phyloP scores from a whole-genome alignment of 2,113 vertebrate genomes.

The Lethenteron camtschaticum region DNA sequence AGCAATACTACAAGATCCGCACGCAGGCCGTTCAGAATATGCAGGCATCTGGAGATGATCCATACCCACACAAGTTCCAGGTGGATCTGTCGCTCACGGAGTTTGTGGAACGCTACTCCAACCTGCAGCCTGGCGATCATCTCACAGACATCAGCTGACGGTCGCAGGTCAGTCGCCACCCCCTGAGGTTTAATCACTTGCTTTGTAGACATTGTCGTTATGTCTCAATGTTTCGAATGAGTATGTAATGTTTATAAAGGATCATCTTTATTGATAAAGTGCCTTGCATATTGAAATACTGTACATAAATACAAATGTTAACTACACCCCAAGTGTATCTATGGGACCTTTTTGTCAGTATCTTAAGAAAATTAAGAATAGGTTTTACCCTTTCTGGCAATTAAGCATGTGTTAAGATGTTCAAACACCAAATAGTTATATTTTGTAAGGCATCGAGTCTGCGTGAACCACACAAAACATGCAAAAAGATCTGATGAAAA shows the following conservation, averaged over 20 bases:
- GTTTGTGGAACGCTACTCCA: constrained; percentile 57
- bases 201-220: neutral
- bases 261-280: neutral
- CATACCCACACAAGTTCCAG: constrained; percentile 80
- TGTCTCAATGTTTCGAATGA: neutral
- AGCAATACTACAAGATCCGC: constrained; percentile 98
- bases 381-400: no score
- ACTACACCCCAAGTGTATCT: no score
- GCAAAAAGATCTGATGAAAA: no score
- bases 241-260: neutral
- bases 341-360: no score
- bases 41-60: constrained; percentile 56
- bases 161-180: constrained; percentile 42
- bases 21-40: constrained; percentile 59
- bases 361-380: no score
- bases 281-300: neutral
- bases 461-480: no score
- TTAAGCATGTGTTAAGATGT: no score
- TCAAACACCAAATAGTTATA: no score
- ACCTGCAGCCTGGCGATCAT: constrained; percentile 67
- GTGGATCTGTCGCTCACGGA: constrained; percentile 61
- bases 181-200: no score
- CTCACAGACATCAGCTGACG: constrained; percentile 34
- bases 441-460: no score
- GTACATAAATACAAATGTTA: no score